A percentile compares a stretch with the other conserved stretches of the same genome.
Conservation (phyloP, 2,797 vertebrate genomes). For the Tenualosa thibaudeaui region DNA sequence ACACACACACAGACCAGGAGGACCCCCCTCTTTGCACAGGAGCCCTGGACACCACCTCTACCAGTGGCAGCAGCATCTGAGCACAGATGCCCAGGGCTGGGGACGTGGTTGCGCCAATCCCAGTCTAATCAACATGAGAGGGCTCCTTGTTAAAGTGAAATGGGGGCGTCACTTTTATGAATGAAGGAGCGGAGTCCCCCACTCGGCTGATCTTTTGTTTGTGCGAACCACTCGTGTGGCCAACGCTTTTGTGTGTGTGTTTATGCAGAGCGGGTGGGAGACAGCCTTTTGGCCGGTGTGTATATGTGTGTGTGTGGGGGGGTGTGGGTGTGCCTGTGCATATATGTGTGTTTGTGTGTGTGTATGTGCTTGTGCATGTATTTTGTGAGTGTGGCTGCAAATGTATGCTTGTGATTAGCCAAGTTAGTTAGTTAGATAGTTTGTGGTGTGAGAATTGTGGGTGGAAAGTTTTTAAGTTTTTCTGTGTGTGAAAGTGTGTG, state of each 20-base stretch:
- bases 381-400: not conserved
- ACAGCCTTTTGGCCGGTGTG: not conserved
- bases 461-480: not conserved
- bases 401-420: not conserved
- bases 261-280: constrained; percentile 11
- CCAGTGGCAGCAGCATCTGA: constrained; percentile 49
- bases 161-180: constrained; percentile 5
- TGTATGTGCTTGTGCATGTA: constrained; percentile 28
- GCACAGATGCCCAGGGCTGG: constrained; percentile 19
- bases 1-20: constrained; percentile 23
- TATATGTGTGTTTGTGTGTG: not conserved
- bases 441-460: not conserved
- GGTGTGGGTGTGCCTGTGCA: constrained; percentile 21
- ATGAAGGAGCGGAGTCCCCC: not conserved
- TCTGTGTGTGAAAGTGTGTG: not conserved
- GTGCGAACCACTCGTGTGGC: not conserved
- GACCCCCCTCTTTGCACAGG: not conserved
- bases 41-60: constrained; percentile 36
- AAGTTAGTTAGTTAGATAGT: not conserved
- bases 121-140: constrained; percentile 23
- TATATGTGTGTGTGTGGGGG: constrained; percentile 34
- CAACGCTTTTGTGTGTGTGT: not conserved
- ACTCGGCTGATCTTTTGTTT: not conserved
- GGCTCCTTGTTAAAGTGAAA: constrained; percentile 25
- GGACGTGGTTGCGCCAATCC: not conserved